Percentiles rank a stretch among this genome's conserved stretches.
These are phyloP conservation scores for Hystrix cristata DNA, from an alignment of 2,113 vertebrate genomes.

Conservation along the genomic window DNA sequence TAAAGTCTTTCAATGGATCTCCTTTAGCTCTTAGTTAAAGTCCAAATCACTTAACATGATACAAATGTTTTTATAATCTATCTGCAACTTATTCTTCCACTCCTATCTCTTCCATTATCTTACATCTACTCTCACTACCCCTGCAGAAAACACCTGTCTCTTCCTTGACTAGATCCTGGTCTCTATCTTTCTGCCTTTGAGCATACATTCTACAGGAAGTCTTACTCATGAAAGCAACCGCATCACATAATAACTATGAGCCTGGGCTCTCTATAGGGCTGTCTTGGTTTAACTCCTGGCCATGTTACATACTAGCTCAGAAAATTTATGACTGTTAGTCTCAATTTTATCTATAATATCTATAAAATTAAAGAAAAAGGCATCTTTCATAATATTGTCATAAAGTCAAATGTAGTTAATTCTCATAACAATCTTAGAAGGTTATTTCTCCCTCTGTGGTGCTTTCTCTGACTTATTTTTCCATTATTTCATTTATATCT, in stretches of 20 bases:
- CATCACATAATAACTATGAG: background rate
- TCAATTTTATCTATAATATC: conserved; percentile 37
- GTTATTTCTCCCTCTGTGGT: background rate
- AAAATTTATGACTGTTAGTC: background rate
- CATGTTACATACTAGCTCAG: background rate
- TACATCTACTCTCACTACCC: background rate
- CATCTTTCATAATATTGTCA: background rate
- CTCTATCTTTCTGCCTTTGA: background rate
- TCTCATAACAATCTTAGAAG: background rate
- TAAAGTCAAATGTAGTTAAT: background rate
- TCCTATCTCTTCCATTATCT: background rate
- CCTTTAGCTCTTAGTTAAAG: background rate
- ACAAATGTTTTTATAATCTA: background rate
- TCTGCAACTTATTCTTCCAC: background rate
- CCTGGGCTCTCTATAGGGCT: background rate
- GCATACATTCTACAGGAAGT: background rate
- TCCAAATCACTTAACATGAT: background rate
- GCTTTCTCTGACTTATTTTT: conserved; percentile 13
- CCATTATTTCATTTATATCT: background rate
- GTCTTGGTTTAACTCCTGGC: background rate
- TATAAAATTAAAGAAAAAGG: background rate
- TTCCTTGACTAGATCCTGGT: background rate
- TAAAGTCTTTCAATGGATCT: background rate
- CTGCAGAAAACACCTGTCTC: background rate
- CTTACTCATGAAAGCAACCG: background rate